phyloP scores from a whole-genome alignment of 2,797 vertebrate species.

The Hippocampus kuda region DNA sequence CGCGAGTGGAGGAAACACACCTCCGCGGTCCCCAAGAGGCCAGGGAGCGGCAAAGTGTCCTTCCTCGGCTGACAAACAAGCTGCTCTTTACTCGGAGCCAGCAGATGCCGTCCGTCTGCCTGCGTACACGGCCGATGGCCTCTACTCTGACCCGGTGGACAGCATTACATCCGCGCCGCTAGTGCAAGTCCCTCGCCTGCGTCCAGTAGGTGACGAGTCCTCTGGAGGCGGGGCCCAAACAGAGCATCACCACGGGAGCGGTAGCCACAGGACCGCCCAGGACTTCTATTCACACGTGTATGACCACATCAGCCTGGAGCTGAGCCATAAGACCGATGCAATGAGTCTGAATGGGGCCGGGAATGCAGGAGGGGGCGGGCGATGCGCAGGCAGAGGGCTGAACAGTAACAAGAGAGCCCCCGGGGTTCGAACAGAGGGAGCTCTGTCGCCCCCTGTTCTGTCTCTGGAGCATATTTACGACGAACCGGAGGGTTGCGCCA shows the following conservation, averaged over 20 bases:
- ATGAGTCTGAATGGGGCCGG: conserved; percentile 43
- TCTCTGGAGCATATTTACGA: conserved; percentile 83
- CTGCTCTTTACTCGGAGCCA: conserved; percentile 82
- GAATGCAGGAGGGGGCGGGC: conserved; percentile 18
- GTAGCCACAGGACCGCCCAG: conserved; percentile 28
- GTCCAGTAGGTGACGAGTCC: conserved; percentile 53
- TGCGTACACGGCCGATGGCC: conserved; percentile 54
- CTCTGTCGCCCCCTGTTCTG: not conserved
- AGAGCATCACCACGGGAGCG: conserved; percentile 19
- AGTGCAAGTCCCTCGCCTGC: conserved; percentile 47
- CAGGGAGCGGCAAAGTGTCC: conserved; percentile 27
- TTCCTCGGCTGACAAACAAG: conserved; percentile 39
- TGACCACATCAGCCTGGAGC: conserved; percentile 60
- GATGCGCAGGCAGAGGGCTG: conserved; percentile 15
- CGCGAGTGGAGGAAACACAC: conserved; percentile 33
- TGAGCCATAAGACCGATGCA: conserved; percentile 43
- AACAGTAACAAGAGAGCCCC: conserved; percentile 39
- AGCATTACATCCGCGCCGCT: conserved; percentile 52
- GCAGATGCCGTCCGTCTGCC: conserved; percentile 75
- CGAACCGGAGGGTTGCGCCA: conserved; percentile 78
- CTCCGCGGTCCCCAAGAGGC: conserved; percentile 48
- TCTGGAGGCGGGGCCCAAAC: conserved; percentile 12
- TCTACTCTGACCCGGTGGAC: conserved; percentile 89
- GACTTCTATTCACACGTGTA: conserved; percentile 67
- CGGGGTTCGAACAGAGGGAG: conserved; percentile 40